Percentiles rank a stretch among this genome's conserved stretches.
Evolutionary conservation across 2,113 vertebrate species (phyloP).

Genomic region (Nibea coibor): DNA sequence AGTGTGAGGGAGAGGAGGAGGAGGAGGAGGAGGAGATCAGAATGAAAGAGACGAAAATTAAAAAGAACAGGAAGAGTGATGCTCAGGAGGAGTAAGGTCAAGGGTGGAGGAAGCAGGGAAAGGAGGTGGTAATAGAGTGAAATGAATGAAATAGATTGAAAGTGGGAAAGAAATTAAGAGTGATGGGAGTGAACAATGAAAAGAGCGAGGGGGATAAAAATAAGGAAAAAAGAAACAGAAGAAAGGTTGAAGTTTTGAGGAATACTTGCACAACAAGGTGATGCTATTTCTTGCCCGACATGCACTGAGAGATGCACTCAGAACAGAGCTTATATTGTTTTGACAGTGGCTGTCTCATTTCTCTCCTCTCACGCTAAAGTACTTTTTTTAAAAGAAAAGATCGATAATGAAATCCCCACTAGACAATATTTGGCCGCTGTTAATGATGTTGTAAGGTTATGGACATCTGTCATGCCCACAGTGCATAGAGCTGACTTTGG

Average conservation of each 20-base stretch:
- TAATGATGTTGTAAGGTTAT: neutral
- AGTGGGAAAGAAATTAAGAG: constrained; percentile 25
- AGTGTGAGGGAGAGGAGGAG: neutral
- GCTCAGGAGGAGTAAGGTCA: constrained; percentile 32
- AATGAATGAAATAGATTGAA: constrained; percentile 17
- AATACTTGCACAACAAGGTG: neutral
- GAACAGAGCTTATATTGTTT: neutral
- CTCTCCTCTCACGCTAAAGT: too few species aligned
- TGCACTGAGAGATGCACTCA: neutral
- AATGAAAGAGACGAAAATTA: constrained; percentile 37
- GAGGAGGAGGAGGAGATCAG: constrained; percentile 14
- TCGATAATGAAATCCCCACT: neutral
- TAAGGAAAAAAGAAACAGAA: constrained; percentile 14
- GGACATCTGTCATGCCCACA: neutral
- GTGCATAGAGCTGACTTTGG: neutral
- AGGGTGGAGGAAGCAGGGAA: constrained; percentile 5
- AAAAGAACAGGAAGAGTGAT: constrained; percentile 29
- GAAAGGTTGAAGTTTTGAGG: constrained; percentile 8
- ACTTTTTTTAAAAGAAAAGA: neutral
- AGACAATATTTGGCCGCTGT: neutral
- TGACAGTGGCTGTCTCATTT: neutral
- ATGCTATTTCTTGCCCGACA: neutral
- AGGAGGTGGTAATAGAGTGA: constrained; percentile 8
- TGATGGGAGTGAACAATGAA: constrained; percentile 11
- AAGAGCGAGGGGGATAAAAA: neutral